These are phyloP conservation scores for Fopius arisanus DNA, from an alignment of 1,140 invertebrate genomes.

Conservation along the genomic window DNA sequence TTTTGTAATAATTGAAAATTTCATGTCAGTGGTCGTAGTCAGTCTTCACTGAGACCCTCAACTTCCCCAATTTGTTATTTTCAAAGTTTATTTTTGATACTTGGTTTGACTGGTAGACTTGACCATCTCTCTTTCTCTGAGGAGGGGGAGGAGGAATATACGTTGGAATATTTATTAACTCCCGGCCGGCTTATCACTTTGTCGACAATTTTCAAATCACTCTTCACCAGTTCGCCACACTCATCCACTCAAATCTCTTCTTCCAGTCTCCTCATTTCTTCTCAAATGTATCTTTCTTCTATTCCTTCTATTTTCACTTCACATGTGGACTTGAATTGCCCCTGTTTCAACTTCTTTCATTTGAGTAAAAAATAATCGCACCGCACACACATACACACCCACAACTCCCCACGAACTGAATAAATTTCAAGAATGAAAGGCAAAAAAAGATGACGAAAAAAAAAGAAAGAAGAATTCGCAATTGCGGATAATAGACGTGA, in stretches of 20 bases:
- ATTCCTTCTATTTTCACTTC: background rate
- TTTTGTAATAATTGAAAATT: background rate
- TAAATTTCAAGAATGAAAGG: background rate
- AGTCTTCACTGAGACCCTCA: background rate
- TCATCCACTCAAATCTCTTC: background rate
- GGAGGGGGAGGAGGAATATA: background rate
- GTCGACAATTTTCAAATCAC: background rate
- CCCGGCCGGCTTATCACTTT: constrained; percentile 5
- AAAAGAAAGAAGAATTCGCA: background rate
- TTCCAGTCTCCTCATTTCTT: background rate
- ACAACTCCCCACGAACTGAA: background rate
- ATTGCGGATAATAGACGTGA: background rate
- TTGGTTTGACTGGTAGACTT: background rate
- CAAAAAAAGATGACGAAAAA: background rate
- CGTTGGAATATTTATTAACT: background rate
- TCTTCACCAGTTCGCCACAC: background rate
- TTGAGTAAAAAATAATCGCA: background rate
- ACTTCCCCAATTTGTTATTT: background rate
- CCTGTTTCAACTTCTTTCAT: background rate
- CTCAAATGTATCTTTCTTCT: background rate
- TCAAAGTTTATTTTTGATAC: background rate
- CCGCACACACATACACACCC: background rate
- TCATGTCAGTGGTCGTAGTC: no score
- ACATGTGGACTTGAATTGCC: background rate
- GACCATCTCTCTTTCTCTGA: background rate